phyloP scores from a whole-genome alignment of 2,888 invertebrate species.

The Melikaiella ostensackeni region DNA sequence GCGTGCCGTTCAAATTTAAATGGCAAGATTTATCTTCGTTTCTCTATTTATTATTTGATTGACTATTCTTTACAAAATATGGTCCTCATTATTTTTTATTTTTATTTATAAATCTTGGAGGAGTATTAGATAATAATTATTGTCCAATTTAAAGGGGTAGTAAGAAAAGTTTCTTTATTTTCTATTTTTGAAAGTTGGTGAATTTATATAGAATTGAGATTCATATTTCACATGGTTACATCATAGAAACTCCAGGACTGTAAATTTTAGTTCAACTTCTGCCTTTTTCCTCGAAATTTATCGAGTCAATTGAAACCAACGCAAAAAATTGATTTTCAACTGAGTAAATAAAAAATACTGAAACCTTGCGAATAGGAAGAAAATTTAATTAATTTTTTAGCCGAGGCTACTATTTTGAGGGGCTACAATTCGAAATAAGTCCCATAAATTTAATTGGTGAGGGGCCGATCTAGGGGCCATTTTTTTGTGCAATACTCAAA shows the following conservation, averaged over 20 bases:
- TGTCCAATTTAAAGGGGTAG: too few species aligned
- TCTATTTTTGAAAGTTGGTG: not conserved
- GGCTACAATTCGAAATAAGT: too few species aligned
- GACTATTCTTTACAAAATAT: not conserved
- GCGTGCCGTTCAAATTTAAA: not conserved
- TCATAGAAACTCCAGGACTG: not conserved
- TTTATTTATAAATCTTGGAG: too few species aligned
- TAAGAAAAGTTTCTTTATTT: not conserved
- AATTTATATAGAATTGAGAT: not conserved
- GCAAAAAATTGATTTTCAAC: too few species aligned
- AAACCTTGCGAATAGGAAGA: too few species aligned
- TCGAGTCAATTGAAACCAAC: not conserved
- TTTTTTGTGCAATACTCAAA: too few species aligned
- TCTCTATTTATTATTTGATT: not conserved
- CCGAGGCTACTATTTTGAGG: too few species aligned
- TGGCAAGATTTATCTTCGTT: not conserved
- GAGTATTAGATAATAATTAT: too few species aligned
- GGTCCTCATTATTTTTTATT: not conserved
- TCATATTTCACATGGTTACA: not conserved
- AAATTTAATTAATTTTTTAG: too few species aligned
- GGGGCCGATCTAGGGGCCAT: too few species aligned
- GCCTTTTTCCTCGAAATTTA: slow-evolving; percentile 1
- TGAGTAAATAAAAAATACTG: too few species aligned
- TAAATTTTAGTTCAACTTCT: not conserved
- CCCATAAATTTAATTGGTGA: too few species aligned